These are phyloP conservation scores for Fabriciana adippe DNA, from an alignment of 2,888 invertebrate species.

Conservation along the genomic window DNA sequence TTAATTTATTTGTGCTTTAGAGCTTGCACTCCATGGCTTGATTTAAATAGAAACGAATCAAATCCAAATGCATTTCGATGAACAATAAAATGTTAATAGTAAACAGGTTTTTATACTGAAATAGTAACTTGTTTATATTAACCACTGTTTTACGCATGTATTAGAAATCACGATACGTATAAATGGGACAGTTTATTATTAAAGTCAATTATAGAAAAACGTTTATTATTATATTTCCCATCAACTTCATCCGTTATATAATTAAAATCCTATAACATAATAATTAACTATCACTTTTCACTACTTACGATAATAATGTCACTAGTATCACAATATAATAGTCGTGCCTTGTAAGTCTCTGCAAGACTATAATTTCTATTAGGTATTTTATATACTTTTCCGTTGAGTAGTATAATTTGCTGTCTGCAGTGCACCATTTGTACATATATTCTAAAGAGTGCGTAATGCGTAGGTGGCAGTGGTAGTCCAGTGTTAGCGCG, in stretches of 20 bases:
- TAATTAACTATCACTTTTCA: conserved; percentile 10
- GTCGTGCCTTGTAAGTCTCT: not conserved
- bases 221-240: conserved; percentile 4
- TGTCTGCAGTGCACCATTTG: too few species aligned
- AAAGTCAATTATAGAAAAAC: not conserved
- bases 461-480: too few species aligned
- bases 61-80: conserved; percentile 17
- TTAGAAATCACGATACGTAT: not conserved
- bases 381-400: not conserved
- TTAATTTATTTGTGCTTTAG: conserved; percentile 31
- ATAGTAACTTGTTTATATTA: conserved; percentile 12
- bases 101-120: conserved; percentile 11
- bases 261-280: conserved; percentile 7
- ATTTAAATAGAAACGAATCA: conserved; percentile 9
- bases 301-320: conserved; percentile 1
- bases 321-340: not conserved
- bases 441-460: too few species aligned
- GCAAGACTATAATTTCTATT: not conserved
- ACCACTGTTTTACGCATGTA: not conserved
- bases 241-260: conserved; percentile 6
- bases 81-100: conserved; percentile 20
- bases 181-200: not conserved
- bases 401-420: not conserved
- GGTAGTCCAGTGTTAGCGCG: too few species aligned
- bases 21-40: conserved; percentile 13